Conservation (phyloP, 2,888 invertebrate genomes). For the Drosophila atroscutellata region DNA sequence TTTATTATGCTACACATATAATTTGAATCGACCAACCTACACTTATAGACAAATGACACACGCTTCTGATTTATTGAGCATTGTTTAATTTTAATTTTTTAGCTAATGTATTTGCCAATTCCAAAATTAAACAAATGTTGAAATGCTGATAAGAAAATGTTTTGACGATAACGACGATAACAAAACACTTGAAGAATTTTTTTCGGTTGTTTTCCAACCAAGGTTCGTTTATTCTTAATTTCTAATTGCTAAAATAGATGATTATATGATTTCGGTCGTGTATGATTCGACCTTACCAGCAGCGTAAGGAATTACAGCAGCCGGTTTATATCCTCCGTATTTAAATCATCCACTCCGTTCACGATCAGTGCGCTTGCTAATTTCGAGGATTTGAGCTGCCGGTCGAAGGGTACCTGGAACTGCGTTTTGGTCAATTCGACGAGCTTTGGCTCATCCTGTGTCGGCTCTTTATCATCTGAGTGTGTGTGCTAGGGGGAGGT, state of each 20-base stretch:
- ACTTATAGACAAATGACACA: background rate
- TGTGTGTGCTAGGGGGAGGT: background rate
- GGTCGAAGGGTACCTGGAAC: slow-evolving; percentile 87
- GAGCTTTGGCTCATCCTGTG: background rate
- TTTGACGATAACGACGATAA: background rate
- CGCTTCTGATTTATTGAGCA: background rate
- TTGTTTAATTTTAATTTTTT: background rate
- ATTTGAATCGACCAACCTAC: background rate
- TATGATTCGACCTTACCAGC: slow-evolving; percentile 86
- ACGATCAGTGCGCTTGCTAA: slow-evolving; percentile 92
- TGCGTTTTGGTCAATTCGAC: slow-evolving; percentile 24
- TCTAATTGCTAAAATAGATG: background rate
- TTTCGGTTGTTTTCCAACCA: background rate
- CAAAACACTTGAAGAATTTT: background rate
- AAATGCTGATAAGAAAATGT: background rate
- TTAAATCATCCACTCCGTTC: slow-evolving; percentile 92
- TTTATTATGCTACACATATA: background rate
- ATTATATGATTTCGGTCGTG: slow-evolving; percentile 4
- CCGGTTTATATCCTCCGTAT: slow-evolving; percentile 91
- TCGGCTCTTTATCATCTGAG: slow-evolving; percentile 19
- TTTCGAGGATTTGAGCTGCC: slow-evolving; percentile 92
- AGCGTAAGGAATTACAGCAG: slow-evolving; percentile 92
- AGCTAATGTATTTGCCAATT: background rate
- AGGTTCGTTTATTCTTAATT: background rate
- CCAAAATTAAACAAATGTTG: background rate